These are phyloP conservation scores for Corydoras maculifer DNA, from an alignment of 2,113 vertebrate species.

Conservation along the genomic window DNA sequence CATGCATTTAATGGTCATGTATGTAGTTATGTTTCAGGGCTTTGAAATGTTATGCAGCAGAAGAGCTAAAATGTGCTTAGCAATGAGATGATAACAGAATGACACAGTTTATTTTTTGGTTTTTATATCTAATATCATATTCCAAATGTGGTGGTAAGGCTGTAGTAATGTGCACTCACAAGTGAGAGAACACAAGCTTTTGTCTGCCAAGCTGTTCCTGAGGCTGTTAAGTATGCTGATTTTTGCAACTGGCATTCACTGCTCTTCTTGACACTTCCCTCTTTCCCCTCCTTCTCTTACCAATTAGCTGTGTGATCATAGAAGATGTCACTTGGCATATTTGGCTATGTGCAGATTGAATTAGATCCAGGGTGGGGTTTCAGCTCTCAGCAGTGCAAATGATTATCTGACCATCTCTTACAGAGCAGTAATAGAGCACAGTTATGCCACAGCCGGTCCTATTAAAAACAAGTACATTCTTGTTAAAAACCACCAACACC, in stretches of 20 bases:
- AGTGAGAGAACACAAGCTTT: conserved; percentile 37
- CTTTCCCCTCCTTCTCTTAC: conserved; percentile 15
- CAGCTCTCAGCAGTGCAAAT: conserved; percentile 26
- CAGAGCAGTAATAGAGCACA: conserved; percentile 34
- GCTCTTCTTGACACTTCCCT: conserved; percentile 14
- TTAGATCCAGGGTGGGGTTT: conserved; percentile 39
- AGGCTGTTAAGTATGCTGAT: conserved; percentile 17
- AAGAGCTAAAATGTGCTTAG: too few relatives aligned
- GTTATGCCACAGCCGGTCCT: conserved; percentile 25
- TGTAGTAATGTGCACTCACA: conserved; percentile 19
- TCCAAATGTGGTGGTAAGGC: conserved; percentile 13
- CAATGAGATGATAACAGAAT: too few relatives aligned
- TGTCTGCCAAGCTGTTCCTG: conserved; percentile 34
- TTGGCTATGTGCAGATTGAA: conserved; percentile 38
- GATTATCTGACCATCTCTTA: conserved; percentile 38
- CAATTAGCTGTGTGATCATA: conserved; percentile 46
- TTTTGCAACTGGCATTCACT: conserved; percentile 29
- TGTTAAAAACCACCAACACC: conserved; percentile 26
- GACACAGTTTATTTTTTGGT: too few relatives aligned
- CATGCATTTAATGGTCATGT: too few relatives aligned
- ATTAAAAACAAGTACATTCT: conserved; percentile 18
- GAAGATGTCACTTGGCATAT: conserved; percentile 39
- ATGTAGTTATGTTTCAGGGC: too few relatives aligned
- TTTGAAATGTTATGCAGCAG: too few relatives aligned
- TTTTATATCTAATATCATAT: too few relatives aligned